A percentile compares a stretch with the other conserved stretches of the same genome.
Conservation (phyloP, 2,888 invertebrate species). For the Aspidiotus destructor region DNA sequence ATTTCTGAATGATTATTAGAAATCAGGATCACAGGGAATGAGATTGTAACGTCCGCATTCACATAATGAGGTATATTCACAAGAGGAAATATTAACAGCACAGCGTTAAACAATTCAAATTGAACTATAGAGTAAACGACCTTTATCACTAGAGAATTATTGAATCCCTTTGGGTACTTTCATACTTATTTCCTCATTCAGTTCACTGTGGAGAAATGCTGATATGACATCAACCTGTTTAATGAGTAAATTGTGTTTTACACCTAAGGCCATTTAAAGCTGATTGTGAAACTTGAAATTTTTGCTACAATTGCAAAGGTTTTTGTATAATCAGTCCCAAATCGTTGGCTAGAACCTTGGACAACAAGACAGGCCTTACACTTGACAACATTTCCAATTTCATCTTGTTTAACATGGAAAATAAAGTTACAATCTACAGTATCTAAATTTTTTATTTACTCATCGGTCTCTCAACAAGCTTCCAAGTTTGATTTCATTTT, state of each 20-base stretch:
- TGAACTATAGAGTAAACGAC: not conserved
- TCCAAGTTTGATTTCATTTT: conserved; percentile 32
- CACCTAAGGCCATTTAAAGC: not conserved
- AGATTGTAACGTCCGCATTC: too few relatives aligned
- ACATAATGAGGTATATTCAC: too few relatives aligned
- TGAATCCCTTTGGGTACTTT: not conserved
- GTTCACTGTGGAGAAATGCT: not conserved
- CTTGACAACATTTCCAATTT: conserved; percentile 36
- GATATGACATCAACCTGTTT: not conserved
- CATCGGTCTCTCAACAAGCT: conserved; percentile 21
- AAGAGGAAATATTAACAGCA: too few relatives aligned
- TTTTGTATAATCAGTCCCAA: conserved; percentile 39
- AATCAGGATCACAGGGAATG: too few relatives aligned
- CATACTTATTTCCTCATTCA: not conserved
- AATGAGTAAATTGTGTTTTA: not conserved
- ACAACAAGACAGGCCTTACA: conserved; percentile 40
- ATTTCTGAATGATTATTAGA: too few relatives aligned
- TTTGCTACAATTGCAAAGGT: conserved; percentile 37
- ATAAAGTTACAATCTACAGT: conserved; percentile 37
- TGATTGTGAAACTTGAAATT: not conserved
- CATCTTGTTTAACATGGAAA: conserved; percentile 37
- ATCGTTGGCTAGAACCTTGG: conserved; percentile 38
- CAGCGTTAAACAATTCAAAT: not conserved
- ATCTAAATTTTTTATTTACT: too few relatives aligned
- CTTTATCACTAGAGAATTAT: not conserved